Base-by-base conservation (phyloP, 2,888 invertebrate species). In the Rosalia funebris region DNA sequence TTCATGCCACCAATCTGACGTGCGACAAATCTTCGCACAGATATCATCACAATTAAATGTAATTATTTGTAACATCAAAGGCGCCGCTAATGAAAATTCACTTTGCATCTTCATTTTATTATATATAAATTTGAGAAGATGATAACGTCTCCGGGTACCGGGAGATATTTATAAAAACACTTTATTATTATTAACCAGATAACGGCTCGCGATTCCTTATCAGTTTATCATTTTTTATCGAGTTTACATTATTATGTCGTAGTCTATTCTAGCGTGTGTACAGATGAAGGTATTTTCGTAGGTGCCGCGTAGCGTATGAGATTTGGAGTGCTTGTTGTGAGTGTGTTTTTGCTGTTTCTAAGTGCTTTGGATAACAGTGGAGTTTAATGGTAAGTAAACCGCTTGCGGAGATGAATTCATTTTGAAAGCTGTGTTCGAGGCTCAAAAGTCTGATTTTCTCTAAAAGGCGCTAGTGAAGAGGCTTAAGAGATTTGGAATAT, bases 141-240 rank as follows among this genome's bases (percentile, higher is more conserved):
- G 25, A 25, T 25, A 25, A 25, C 4, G 25, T 7, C 7, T 7
- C 25, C 7, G 7, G 3, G 25, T 25, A n/a, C n/a, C n/a, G n/a
- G n/a, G n/a, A n/a, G n/a, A n/a, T n/a, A n/a, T n/a, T n/a, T 25
- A 5, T 25, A 25, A 9, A 34, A 34, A 34, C 34, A n/a, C 34
- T n/a, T 11, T n/a, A 34, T 25, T 25, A 25, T 25, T n/a, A 25
- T 7, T 34, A 34, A 34, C 11, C 11, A 34, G 53, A 53, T 53
- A 53, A 53, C 53, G 11, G 12, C 31, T 17, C 10, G 42, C 32
- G 11, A 42, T 42, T 17, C 9, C 17, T 53, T 53, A 53, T 53
- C 53, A 42, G 53, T 42, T 53, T 53, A 53, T 53, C 42, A 41
- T 52, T 16, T 19, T 37, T 50, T 50, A 32, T 50, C 50, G 34